Evolutionary conservation across 2,888 invertebrate species (phyloP).

Genomic region (Chloromyia formosa): DNA sequence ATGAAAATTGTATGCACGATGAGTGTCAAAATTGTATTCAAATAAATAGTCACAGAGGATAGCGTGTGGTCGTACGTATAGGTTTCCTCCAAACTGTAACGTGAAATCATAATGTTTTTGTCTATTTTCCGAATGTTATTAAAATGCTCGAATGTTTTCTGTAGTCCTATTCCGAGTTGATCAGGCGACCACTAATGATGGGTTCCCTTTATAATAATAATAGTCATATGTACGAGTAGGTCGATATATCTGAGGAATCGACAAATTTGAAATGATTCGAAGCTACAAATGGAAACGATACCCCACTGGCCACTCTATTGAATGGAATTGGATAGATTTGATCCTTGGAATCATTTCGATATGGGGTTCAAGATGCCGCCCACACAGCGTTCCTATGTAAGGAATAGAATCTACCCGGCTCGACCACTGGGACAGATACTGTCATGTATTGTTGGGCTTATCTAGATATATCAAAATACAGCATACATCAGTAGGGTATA

Average conservation of each 20-base stretch:
- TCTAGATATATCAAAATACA: conserved; percentile 17
- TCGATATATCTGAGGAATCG: not conserved
- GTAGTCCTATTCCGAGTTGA: not conserved
- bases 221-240: not conserved
- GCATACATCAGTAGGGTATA: not conserved
- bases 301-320: conserved; percentile 27
- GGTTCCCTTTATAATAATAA: conserved; percentile 12
- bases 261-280: conserved; percentile 18
- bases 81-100: not conserved
- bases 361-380: conserved; percentile 13
- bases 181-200: conserved; percentile 27
- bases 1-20: no score
- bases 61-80: not conserved
- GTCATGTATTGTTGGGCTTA: conserved; percentile 19
- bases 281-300: conserved; percentile 9
- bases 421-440: not conserved
- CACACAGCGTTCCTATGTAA: not conserved
- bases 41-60: no score
- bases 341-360: not conserved
- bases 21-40: no score
- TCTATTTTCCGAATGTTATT: no score
- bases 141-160: no score
- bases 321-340: not conserved
- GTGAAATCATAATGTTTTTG: not conserved
- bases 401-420: not conserved